A percentile compares a stretch with the other conserved stretches of the same genome.
These are phyloP conservation scores for Galemys pyrenaicus DNA, from an alignment of 2,113 vertebrate genomes.

Conservation along the genomic window DNA sequence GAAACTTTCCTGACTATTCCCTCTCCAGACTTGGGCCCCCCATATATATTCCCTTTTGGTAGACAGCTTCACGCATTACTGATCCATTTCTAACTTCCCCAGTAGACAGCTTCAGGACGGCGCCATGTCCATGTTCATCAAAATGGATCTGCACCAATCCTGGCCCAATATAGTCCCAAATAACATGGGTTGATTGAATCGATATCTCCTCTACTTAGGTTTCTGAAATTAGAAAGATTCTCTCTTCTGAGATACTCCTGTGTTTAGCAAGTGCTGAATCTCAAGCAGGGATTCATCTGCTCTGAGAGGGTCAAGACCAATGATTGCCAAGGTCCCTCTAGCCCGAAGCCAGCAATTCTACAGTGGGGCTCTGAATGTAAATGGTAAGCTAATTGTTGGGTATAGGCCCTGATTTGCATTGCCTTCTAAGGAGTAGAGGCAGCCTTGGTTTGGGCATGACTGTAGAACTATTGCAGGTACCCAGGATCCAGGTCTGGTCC, in stretches of 20 bases:
- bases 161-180: neutral
- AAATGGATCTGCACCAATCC: neutral
- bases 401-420: neutral
- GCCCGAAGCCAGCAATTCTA: neutral
- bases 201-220: neutral
- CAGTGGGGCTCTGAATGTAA: neutral
- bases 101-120: neutral
- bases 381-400: neutral
- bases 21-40: neutral
- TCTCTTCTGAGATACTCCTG: neutral
- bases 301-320: neutral
- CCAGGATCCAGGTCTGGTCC: neutral
- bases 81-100: neutral
- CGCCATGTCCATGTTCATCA: neutral
- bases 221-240: neutral
- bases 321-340: neutral
- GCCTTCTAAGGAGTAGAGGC: no score
- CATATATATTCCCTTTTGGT: neutral
- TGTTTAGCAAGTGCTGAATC: neutral
- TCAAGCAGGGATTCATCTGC: neutral
- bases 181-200: neutral
- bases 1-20: neutral
- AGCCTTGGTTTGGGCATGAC: neutral
- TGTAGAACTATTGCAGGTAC: neutral
- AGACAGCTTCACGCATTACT: neutral